Base-by-base conservation (phyloP, 2,113 vertebrate species). In the Herpetotheres cachinnans region DNA sequence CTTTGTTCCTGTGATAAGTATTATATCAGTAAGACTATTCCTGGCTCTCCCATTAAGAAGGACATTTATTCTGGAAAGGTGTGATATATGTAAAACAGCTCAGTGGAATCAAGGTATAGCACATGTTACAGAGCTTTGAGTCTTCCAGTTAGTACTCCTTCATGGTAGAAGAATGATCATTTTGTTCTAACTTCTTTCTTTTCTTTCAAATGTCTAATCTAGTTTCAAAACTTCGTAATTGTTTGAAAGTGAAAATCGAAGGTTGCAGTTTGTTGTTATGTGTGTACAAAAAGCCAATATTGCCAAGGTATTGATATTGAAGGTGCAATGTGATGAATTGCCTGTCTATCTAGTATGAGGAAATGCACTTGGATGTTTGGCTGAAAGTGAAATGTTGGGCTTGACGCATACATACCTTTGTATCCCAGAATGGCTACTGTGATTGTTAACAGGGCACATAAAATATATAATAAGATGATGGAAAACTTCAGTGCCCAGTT, bases 401-500 rank as follows among this genome's bases (percentile, higher is more conserved):
- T 87, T 3, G 2, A 88, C 71, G 59, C 50, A 42, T 88, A 95
- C 98, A 88, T 99, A 99, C 99, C 99, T 99, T 99, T 99, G 96
- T 99, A 99, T 97, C 99, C 99, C 74, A 99, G 98, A 93, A 99
- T 98, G 89, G 99, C 99, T 72, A 99, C 99, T 90, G 99, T 99
- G 93, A 99, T 99, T 91, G 98, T 99, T 95, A 99, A 98, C 82
- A 99, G 97, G 73, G 98, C 98, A 97, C 99, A 99, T 70, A 99
- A 97, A 97, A 99, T 98, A 58, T 99, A 99, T 46, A 99, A 97
- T 69, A 99, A 97, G 80, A 99, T 98, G 97, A 99, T 99, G 95
- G 99, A 99, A 93, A 98, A 98, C 98, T 99, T 99, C 98, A 99
- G 98, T 13, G 98, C 98, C 99, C 99, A 99, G 96, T 99, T 99